Percentiles rank a stretch among this genome's conserved stretches.
Evolutionary conservation across 1,140 invertebrate species (phyloP).

Genomic region (Macrostomum lignano): DNA sequence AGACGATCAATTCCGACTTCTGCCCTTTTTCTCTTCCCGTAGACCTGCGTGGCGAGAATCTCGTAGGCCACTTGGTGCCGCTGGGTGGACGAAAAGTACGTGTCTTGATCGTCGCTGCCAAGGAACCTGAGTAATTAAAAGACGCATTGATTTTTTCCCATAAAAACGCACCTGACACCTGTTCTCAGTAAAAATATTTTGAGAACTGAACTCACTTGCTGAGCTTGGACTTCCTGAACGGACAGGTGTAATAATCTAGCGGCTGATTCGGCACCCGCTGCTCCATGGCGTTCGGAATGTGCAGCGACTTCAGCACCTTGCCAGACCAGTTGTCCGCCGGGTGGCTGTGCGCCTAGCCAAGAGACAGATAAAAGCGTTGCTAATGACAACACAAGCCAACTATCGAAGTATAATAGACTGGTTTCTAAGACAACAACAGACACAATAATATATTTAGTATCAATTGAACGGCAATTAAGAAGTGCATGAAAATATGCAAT

Average conservation of each 20-base stretch:
- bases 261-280: slow-evolving; percentile 34
- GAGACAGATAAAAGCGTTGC: slow-evolving; percentile 1
- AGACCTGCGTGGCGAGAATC: slow-evolving; percentile 32
- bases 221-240: slow-evolving; percentile 35
- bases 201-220: slow-evolving; percentile 26
- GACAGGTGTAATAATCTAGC: slow-evolving; percentile 34
- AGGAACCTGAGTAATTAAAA: slow-evolving; percentile 28
- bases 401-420: too few relatives aligned
- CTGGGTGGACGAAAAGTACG: slow-evolving; percentile 33
- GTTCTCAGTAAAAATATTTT: neutral
- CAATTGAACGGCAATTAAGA: too few relatives aligned
- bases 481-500: too few relatives aligned
- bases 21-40: slow-evolving; percentile 34
- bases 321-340: slow-evolving; percentile 33
- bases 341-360: slow-evolving; percentile 31
- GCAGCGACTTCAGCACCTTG: slow-evolving; percentile 22
- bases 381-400: neutral
- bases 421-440: too few relatives aligned
- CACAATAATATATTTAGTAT: too few relatives aligned
- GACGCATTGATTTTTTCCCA: too few relatives aligned
- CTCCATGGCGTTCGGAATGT: slow-evolving; percentile 32
- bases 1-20: slow-evolving; percentile 45
- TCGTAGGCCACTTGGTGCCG: slow-evolving; percentile 32
- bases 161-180: neutral
- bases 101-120: slow-evolving; percentile 31